Conservation (phyloP, 1,140 invertebrate genomes). For the Hylyphantes graminicola region DNA sequence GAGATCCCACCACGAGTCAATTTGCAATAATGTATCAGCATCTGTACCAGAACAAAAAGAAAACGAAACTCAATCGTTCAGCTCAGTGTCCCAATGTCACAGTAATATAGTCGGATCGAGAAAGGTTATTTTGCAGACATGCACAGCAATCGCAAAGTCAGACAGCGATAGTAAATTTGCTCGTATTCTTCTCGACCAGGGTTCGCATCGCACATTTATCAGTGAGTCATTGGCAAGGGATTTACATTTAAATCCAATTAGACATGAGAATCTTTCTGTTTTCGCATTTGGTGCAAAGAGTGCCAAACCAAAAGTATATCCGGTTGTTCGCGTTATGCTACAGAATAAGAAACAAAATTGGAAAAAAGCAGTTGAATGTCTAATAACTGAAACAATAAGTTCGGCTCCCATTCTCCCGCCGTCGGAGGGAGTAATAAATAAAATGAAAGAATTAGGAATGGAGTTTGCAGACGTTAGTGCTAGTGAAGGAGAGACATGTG, state of each 20-base stretch:
- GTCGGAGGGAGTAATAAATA: not conserved
- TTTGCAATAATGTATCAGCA: too few species aligned
- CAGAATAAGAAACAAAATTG: not conserved
- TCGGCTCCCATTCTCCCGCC: slow-evolving; percentile 2
- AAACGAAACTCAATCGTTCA: not conserved
- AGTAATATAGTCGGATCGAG: not conserved
- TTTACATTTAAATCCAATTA: not conserved
- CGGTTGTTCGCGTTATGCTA: not conserved
- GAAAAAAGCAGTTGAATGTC: not conserved
- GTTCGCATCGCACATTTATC: not conserved
- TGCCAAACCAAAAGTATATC: not conserved
- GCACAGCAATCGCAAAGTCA: not conserved
- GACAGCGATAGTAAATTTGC: not conserved
- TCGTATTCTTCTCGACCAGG: not conserved
- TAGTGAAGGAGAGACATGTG: not conserved
- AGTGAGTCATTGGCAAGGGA: not conserved
- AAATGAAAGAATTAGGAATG: slow-evolving; percentile 1
- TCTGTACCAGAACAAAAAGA: not conserved
- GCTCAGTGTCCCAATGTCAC: not conserved
- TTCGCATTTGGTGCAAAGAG: not conserved
- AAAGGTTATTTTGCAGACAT: not conserved
- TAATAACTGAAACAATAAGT: slow-evolving; percentile 4
- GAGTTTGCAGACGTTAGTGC: not conserved
- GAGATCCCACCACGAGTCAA: too few species aligned
- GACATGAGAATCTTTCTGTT: not conserved